phyloP scores from a whole-genome alignment of 2,797 vertebrate species.

The Balearica regulorum region DNA sequence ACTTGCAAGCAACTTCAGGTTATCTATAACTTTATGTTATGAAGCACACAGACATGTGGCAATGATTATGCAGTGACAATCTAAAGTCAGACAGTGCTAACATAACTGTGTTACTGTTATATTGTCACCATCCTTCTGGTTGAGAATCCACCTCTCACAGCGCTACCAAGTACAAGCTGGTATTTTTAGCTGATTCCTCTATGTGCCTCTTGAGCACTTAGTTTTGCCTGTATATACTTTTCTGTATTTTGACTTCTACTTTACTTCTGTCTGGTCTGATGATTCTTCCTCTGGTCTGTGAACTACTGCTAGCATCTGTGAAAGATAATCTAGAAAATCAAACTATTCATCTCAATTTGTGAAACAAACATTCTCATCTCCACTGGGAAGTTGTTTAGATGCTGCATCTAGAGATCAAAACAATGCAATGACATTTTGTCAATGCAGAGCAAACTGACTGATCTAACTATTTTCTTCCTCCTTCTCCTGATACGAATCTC shows the following conservation, averaged over 20 bases:
- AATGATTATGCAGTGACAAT: conserved; percentile 28
- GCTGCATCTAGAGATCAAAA: neutral
- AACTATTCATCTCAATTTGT: neutral
- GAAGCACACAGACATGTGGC: conserved; percentile 12
- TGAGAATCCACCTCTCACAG: conserved; percentile 36
- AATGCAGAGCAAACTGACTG: neutral
- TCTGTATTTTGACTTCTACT: neutral
- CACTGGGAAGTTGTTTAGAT: neutral
- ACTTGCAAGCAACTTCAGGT: neutral
- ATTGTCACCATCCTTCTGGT: conserved; percentile 49
- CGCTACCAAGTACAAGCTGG: conserved; percentile 4
- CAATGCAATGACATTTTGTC: neutral
- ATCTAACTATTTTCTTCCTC: neutral
- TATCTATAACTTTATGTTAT: conserved; percentile 36
- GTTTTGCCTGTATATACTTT: neutral
- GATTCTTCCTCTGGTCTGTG: neutral
- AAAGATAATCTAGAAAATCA: neutral
- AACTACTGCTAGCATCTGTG: neutral
- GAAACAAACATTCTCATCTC: neutral
- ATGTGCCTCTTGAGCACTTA: neutral
- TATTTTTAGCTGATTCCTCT: conserved; percentile 51
- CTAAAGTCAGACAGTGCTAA: conserved; percentile 45
- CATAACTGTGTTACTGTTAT: conserved; percentile 35
- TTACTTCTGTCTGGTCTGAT: neutral
- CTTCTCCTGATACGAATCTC: neutral